phyloP scores from a whole-genome alignment of 2,797 vertebrate species.

The Rhadinocentrus ornatus region DNA sequence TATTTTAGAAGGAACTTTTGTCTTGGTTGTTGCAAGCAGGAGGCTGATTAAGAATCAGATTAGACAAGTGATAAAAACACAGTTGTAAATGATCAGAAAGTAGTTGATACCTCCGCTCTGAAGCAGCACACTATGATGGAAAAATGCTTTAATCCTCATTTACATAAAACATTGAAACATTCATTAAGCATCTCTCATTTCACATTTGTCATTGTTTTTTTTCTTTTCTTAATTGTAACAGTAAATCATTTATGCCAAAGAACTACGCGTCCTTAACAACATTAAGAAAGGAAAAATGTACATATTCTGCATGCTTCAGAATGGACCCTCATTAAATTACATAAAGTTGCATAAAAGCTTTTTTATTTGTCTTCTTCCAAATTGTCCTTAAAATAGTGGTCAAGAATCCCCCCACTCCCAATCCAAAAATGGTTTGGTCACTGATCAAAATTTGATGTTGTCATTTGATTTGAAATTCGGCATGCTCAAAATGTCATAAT shows the following conservation, averaged over 20 bases:
- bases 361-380: too few relatives aligned
- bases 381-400: too few relatives aligned
- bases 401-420: too few relatives aligned
- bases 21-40: neutral
- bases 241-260: constrained; percentile 50
- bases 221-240: constrained; percentile 15
- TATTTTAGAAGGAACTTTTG: constrained; percentile 17
- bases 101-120: neutral
- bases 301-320: too few relatives aligned
- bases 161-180: neutral
- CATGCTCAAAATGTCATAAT: too few relatives aligned
- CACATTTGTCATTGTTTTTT: constrained; percentile 46
- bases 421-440: too few relatives aligned
- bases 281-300: too few relatives aligned
- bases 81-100: constrained; percentile 1
- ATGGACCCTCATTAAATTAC: too few relatives aligned
- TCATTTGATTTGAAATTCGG: too few relatives aligned
- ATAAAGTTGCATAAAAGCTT: too few relatives aligned
- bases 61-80: neutral
- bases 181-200: neutral
- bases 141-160: neutral
- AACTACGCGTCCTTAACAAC: constrained; percentile 43
- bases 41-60: neutral
- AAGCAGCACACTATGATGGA: neutral
- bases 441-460: too few relatives aligned